Evolutionary conservation across 2,113 vertebrate species (phyloP), one percentile per base, ranked within the genome.

Genomic region (Neogale vison): DNA sequence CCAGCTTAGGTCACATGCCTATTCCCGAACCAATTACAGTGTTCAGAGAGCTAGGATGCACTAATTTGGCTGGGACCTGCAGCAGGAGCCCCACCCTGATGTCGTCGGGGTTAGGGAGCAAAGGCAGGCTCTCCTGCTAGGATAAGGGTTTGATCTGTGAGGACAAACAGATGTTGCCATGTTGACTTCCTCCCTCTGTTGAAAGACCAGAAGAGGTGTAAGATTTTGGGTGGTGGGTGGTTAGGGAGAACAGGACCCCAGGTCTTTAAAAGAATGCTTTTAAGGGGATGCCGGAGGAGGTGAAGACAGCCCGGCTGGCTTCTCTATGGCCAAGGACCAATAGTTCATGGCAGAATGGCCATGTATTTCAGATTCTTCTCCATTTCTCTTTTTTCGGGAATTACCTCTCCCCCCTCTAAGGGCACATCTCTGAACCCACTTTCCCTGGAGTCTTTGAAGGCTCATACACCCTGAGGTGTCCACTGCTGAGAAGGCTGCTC

Each of bases 111-210:
- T 36, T 5, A 11, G 36, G 57, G 80, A n/a, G 34, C 39, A 55
- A 36, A 72, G 24, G 17, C 29, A 71, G 55, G 24, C 2, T 3
- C 12, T 31, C 12, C 52, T 5, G 2, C 71, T 36, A 24, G 65
- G 42, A 42, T 36, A 12, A 74, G 7, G 31, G n/a, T 3, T 0
- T 20, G 47, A 31, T 65, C 8, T 31, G 39, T 0, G 0, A 17
- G 14, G 79, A 24, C 63, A 45, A 31, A 26, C 21, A 42, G 6
- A 26, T 21, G 9, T 45, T 47, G 20, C 77, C 57, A 1, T 47
- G 57, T 45, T 39, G 79, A 59, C 11, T n/a, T 26, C 24, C 34
- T 57, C 11, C 1, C 6, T 92, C 17, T 12, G 52, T 20, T 50
- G 34, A 47, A 61, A 95, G 74, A 24, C 21, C 47, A 21, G 31